Base-by-base conservation (phyloP, 2,113 vertebrate species). In the Zapornia atra region DNA sequence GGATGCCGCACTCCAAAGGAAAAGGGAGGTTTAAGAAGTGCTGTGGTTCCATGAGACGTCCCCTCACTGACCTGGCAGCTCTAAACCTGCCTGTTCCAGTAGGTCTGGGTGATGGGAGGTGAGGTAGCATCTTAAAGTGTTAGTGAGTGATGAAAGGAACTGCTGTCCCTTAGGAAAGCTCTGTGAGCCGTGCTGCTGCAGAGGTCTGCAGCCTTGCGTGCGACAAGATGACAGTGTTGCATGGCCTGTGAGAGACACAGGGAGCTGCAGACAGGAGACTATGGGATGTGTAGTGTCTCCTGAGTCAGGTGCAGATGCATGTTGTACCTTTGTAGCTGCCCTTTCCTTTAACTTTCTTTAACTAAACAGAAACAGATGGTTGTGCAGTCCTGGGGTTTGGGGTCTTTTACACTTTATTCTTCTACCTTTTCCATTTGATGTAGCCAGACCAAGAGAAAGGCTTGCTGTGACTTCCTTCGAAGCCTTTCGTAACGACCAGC, bases 1-100 rank as follows among this genome's bases (percentile, higher is more conserved):
- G 28, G 71, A 24, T 40, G 29, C 34, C 2, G 0, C 15, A 33
- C n/a, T 31, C 40, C 0, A 0, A 15, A 33, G 78, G 54, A 44
- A 34, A 57, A 10, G 0, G 1, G 5, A 26, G 60, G 7, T 7
- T 51, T 38, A 18, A 8, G 9, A 73, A 73, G 44, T 11, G 50
- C 44, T 56, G 44, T 0, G 4, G 18, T n/a, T 84, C 54, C 46
- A 17, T 3, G 6, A 7, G 34, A 24, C 40, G 12, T 73, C 20
- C 38, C 61, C 31, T 71, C 3, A 1, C 51, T 50, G 22, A 57
- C 20, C 42, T 53, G 34, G 18, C 42, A 72, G 59, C 59, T 87
- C 38, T 65, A 56, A 31, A 64, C 24, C 72, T 68, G 46, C 38
- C 31, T 63, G 20, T 33, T 48, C 38, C 79, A 33, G 18, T 31